Evolutionary conservation across 2,888 invertebrate species (phyloP).

Genomic region (Chelonus formosanus): DNA sequence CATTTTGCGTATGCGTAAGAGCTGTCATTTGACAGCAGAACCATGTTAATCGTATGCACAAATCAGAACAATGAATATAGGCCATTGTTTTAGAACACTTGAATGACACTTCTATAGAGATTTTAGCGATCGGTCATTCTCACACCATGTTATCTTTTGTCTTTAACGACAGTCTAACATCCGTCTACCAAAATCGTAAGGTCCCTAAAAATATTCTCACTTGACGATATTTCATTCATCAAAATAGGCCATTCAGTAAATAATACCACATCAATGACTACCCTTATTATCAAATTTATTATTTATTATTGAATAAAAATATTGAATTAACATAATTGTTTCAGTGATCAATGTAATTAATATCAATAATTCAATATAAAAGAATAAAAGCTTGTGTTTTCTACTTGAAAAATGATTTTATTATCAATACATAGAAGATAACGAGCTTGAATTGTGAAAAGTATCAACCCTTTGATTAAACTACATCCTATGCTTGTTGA

Average conservation of each 20-base stretch:
- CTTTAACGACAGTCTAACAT: not conserved
- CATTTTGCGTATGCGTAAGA: conserved; percentile 34
- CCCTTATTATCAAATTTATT: too few relatives aligned
- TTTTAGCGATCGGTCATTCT: conserved; percentile 37
- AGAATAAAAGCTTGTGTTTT: too few relatives aligned
- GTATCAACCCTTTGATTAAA: conserved; percentile 44
- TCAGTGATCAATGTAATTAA: too few relatives aligned
- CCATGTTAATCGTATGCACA: conserved; percentile 62
- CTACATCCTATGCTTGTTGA: conserved; percentile 43
- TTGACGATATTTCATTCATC: too few relatives aligned
- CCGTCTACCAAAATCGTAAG: conserved; percentile 1
- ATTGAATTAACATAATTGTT: too few relatives aligned
- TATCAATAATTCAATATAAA: too few relatives aligned
- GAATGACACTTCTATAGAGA: conserved; percentile 55
- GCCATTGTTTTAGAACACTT: conserved; percentile 58
- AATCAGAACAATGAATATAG: conserved; percentile 64
- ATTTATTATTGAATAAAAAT: too few relatives aligned
- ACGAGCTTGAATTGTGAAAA: conserved; percentile 32
- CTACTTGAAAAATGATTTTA: not conserved
- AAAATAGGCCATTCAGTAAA: too few relatives aligned
- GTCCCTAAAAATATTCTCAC: not conserved
- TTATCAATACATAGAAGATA: conserved; percentile 29
- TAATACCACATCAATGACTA: too few relatives aligned
- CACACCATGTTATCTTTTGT: conserved; percentile 16
- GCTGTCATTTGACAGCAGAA: conserved; percentile 37